Evolutionary conservation across 2,888 invertebrate species (phyloP).

Genomic region (Hirtodrosophila histrioides): DNA sequence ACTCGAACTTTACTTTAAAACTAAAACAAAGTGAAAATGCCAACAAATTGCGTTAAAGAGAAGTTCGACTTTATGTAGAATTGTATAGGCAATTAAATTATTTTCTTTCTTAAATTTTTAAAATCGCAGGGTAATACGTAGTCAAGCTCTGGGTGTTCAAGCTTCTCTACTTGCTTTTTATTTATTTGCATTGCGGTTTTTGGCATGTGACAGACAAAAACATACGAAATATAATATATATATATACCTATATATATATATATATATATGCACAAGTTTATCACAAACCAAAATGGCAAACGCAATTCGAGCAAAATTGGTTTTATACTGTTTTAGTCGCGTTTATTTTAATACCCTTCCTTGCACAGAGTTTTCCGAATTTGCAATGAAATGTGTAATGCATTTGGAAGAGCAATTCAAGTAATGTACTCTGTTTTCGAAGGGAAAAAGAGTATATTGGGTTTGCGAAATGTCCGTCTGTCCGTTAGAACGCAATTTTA

Average conservation of each 20-base stretch:
- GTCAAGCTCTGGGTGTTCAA: not conserved
- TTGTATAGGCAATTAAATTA: no score
- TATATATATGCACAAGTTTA: not conserved
- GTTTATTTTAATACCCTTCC: constrained; percentile 6
- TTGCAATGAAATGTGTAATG: not conserved
- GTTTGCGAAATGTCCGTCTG: no score
- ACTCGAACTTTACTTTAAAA: no score
- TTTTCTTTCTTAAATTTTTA: not conserved
- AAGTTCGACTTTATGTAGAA: no score
- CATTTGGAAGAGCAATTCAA: no score
- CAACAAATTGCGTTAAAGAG: no score
- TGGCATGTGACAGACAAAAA: constrained; percentile 49
- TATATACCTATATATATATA: constrained; percentile 4
- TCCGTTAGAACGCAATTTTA: no score
- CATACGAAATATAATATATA: constrained; percentile 27
- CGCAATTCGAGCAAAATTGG: constrained; percentile 33
- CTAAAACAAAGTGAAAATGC: no score
- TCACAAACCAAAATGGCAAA: constrained; percentile 39
- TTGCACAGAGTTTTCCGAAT: not conserved
- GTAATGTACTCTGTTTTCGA: no score
- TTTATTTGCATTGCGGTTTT: constrained; percentile 47
- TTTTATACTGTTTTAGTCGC: constrained; percentile 32
- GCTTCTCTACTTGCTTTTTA: constrained; percentile 7
- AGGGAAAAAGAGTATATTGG: no score
- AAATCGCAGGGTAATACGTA: not conserved